Evolutionary conservation across 2,797 vertebrate genomes (phyloP), one percentile per base, ranked within the genome.

Genomic region (Cichlasoma orientale): DNA sequence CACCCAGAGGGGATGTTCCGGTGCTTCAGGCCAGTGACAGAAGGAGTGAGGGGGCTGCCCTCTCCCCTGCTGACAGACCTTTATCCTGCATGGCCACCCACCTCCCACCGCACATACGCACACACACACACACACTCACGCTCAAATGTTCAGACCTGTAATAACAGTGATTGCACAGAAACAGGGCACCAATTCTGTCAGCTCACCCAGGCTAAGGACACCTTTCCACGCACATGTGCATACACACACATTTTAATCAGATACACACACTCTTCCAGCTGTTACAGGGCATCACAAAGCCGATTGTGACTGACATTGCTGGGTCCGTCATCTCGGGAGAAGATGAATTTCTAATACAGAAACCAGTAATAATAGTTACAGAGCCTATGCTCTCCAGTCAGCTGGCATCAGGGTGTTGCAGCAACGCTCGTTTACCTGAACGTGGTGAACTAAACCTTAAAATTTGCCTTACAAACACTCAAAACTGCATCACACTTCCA

Each of bases 1-100:
- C n/a, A 72, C 31, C n/a, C 78, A 77, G 86, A 86, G 69, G 85
- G 83, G 77, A 69, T 69, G 79, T 90, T 93, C 86, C 85, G 69
- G 87, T 83, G 86, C 88, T 87, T 66, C 41, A 79, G 81, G 91
- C 89, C 88, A 84, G 89, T 71, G 89, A 90, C 91, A 93, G 92
- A 93, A 92, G 92, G 92, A 90, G 72, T 72, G 90, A 92, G 87
- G 84, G 78, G 88, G 89, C 83, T 80, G 86, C 82, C 74, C 78
- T 82, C 83, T 81, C 75, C 61, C 88, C 85, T 47, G 78, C 83
- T 80, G 86, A 76, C 75, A 89, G 92, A 89, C 88, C 84, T 89
- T 90, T 83, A 91, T 89, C 76, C 72, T 81, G 87, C 79, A 79
- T 57, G 38, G 55, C 78, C 85, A 59, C 75, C 78, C 54, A 74